Conservation (phyloP, 2,113 vertebrate genomes). For the Anolis sagrei region DNA sequence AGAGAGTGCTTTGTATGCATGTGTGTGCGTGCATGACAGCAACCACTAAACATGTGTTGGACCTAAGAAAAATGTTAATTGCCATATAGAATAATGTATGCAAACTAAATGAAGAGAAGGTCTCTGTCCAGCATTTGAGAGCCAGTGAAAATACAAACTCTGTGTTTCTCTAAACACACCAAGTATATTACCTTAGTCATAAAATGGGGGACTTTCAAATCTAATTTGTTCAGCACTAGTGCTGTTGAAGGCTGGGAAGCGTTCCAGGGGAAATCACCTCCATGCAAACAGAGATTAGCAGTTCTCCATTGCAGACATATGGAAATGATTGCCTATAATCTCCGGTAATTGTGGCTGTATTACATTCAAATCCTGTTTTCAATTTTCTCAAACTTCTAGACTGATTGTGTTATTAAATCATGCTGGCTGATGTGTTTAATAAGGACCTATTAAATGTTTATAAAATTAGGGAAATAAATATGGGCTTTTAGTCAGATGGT, state of each 20-base stretch:
- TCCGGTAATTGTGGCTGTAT: conserved; percentile 96
- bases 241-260: conserved; percentile 84
- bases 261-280: conserved; percentile 95
- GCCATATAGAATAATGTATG: conserved; percentile 63
- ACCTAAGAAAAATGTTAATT: conserved; percentile 64
- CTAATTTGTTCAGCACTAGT: conserved; percentile 85
- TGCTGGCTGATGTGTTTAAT: conserved; percentile 95
- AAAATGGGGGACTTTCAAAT: conserved; percentile 88
- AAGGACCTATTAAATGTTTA: conserved; percentile 91
- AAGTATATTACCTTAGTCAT: conserved; percentile 86
- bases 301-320: conserved; percentile 96
- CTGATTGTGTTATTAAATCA: conserved; percentile 98
- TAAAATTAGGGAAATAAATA: conserved; percentile 91
- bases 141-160: conserved; percentile 83
- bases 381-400: conserved; percentile 95
- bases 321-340: conserved; percentile 97
- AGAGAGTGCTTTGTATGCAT: conserved; percentile 37
- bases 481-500: conserved; percentile 81
- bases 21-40: conserved; percentile 54
- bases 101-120: conserved; percentile 81
- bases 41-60: conserved; percentile 67
- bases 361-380: conserved; percentile 94
- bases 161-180: conserved; percentile 83
- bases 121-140: conserved; percentile 80
- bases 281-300: conserved; percentile 93